Base-by-base conservation (phyloP, 2,113 vertebrate species). In the Ellobius talpinus region DNA sequence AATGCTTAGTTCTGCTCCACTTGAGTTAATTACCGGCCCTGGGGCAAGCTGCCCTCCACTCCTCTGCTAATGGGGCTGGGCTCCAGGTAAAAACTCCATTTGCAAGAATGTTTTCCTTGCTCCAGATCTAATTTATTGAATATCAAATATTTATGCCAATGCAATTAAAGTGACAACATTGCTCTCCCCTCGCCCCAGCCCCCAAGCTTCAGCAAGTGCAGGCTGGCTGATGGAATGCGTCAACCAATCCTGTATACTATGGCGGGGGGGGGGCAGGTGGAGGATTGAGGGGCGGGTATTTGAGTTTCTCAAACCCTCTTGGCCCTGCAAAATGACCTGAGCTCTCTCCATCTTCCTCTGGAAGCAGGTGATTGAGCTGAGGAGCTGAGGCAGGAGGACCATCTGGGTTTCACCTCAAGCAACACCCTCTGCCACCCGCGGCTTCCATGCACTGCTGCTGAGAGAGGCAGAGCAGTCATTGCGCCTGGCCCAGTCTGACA, bases 1-100 rank as follows among this genome's bases (percentile, higher is more conserved):
- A 99, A 99, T 99, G 99, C 99, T 99, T 99, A 99, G 99, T 99
- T 99, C 99, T 99, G 99, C 99, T 99, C 99, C 99, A 99, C 98
- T 98, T 99, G 99, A 99, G 99, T 99, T 99, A 99, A 99, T 99
- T 99, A 99, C 99, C 98, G 99, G 98, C 99, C 99, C 99, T 82
- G 98, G 98, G 99, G 99, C 99, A 98, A 98, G 98, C 98, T 98
- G 98, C 98, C 99, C 99, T 99, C 97, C 98, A 99, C 97, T 98
- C 98, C 97, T 98, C 98, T 98, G 98, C 99, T 99, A 99, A 99
- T 99, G 99, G 99, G 98, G 99, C 98, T 99, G 99, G 99, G 99
- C 99, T 99, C 99, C 99, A 99, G 99, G 99, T 99, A 99, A 99
- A 99, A 97, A 99, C 99, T 99, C 98, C 99, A 99, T 99, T 99